Conservation (phyloP, 2,113 vertebrate genomes). For the Isurus oxyrinchus region DNA sequence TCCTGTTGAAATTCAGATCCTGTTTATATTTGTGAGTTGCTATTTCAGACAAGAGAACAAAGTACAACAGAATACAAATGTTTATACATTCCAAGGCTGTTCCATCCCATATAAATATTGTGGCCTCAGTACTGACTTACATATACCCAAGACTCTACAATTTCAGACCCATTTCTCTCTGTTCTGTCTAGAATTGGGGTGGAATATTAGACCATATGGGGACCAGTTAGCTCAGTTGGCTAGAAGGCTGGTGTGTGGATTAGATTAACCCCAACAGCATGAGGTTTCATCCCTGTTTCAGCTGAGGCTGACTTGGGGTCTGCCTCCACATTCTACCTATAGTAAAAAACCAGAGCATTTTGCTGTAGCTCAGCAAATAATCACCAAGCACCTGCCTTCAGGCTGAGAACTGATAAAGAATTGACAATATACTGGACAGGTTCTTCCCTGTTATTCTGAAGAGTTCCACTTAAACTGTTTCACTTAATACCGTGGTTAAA, state of each 20-base stretch:
- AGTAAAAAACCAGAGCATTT: no score
- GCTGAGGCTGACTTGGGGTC: no score
- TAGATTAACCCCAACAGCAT: no score
- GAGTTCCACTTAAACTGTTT: not conserved
- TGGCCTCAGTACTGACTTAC: not conserved
- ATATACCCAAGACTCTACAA: not conserved
- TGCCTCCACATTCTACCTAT: no score
- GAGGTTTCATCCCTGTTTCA: no score
- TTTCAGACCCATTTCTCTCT: not conserved
- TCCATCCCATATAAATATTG: not conserved
- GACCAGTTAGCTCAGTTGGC: no score
- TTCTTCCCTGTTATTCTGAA: not conserved
- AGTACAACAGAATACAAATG: not conserved
- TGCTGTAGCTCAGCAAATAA: no score
- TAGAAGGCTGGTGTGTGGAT: no score
- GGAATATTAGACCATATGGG: not conserved
- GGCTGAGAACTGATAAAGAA: no score
- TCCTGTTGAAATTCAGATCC: not conserved
- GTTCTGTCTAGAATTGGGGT: not conserved
- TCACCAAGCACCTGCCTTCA: no score
- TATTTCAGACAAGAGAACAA: not conserved
- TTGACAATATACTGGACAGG: not conserved
- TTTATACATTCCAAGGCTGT: not conserved
- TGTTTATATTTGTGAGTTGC: not conserved
- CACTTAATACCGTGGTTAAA: not conserved